Percentiles rank a stretch among this genome's conserved stretches.
Conservation (phyloP, 2,888 invertebrate genomes). For the Morpho achilles region DNA sequence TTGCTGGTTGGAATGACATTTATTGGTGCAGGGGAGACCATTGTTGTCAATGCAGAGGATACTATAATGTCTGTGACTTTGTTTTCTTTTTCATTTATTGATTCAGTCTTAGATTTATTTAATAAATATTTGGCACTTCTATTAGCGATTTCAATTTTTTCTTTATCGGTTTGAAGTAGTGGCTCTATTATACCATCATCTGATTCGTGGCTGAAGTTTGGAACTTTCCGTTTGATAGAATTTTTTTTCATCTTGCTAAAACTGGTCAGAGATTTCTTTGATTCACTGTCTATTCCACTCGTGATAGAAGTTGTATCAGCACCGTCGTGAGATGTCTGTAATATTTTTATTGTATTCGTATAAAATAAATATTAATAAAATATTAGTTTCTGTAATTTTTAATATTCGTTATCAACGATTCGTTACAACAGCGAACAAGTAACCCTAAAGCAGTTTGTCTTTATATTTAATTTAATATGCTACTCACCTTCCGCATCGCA, state of each 20-base stretch:
- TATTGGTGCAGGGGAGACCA: conserved; percentile 22
- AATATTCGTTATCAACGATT: no score
- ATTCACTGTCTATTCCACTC: conserved; percentile 65
- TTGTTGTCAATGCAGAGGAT: no score
- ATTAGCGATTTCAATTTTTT: conserved; percentile 42
- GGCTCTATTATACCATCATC: conserved; percentile 69
- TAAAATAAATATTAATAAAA: no score
- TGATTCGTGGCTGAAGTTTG: conserved; percentile 55
- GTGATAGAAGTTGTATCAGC: conserved; percentile 61
- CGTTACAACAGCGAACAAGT: no score
- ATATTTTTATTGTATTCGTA: neutral
- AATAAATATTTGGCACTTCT: conserved; percentile 65
- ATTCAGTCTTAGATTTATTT: conserved; percentile 63
- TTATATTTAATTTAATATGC: no score
- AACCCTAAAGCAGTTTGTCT: no score
- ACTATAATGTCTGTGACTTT: conserved; percentile 19
- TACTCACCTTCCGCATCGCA: conserved; percentile 61
- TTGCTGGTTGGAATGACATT: conserved; percentile 27
- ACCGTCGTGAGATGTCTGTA: conserved; percentile 66
- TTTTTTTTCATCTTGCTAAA: conserved; percentile 68
- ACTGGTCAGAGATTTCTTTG: conserved; percentile 60
- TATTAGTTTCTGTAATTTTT: no score
- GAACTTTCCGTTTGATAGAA: conserved; percentile 62
- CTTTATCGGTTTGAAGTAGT: conserved; percentile 57
- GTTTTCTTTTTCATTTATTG: conserved; percentile 37